Evolutionary conservation across 2,113 vertebrate species (phyloP).

Genomic region (Hyla sarda): DNA sequence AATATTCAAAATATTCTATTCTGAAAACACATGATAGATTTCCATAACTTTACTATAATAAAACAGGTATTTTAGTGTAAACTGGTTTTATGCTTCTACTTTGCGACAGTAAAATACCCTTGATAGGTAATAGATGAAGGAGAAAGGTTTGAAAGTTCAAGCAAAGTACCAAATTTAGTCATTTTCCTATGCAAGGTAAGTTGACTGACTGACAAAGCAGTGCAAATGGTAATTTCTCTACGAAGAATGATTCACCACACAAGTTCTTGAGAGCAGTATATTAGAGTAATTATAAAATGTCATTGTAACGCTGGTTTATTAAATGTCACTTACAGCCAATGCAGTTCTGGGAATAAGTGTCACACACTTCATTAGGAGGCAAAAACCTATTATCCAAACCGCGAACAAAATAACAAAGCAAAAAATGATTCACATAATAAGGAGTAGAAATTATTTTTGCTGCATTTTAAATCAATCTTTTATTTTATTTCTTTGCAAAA

Average conservation of each 20-base stretch:
- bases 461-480: not conserved
- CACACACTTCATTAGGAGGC: conserved; percentile 49
- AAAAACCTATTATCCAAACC: conserved; percentile 44
- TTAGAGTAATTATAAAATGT: conserved; percentile 54
- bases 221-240: conserved; percentile 23
- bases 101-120: not conserved
- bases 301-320: conserved; percentile 48
- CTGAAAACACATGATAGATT: too few species aligned
- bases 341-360: conserved; percentile 46
- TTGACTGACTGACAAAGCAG: not conserved
- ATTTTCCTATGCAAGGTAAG: not conserved
- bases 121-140: not conserved
- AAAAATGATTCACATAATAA: conserved; percentile 41
- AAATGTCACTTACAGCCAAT: conserved; percentile 44
- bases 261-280: conserved; percentile 19
- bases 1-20: not conserved
- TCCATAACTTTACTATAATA: not conserved
- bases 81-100: not conserved
- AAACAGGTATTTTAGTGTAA: not conserved
- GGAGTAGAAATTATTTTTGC: not conserved
- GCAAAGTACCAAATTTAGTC: not conserved
- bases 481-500: too few species aligned
- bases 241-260: conserved; percentile 41
- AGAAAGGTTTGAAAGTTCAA: not conserved
- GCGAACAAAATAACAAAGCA: conserved; percentile 41